These are phyloP conservation scores for Strix occidentalis DNA, from an alignment of 2,797 vertebrate species.

Conservation along the genomic window DNA sequence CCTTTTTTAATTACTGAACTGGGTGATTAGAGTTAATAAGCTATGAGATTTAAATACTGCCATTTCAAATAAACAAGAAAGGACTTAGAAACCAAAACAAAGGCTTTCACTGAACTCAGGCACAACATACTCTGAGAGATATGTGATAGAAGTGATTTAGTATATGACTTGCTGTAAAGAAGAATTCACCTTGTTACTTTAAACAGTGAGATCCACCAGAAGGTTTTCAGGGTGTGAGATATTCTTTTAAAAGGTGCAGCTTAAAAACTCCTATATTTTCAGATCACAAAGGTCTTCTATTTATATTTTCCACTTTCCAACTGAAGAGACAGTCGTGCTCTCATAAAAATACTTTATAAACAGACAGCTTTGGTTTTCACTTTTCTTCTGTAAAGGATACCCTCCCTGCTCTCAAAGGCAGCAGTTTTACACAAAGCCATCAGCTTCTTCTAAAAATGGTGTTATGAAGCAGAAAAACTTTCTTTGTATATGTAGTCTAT, in stretches of 20 bases:
- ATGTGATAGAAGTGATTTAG: not conserved
- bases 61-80: slow-evolving; percentile 66
- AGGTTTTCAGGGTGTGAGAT: not conserved
- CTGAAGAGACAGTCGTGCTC: not conserved
- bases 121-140: not conserved
- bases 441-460: not conserved
- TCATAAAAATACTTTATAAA: slow-evolving; percentile 41
- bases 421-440: not conserved
- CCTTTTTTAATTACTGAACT: slow-evolving; percentile 64
- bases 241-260: not conserved
- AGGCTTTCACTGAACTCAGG: slow-evolving; percentile 13
- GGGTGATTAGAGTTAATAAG: slow-evolving; percentile 64
- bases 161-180: not conserved
- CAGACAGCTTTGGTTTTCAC: not conserved
- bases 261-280: slow-evolving; percentile 25
- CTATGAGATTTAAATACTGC: slow-evolving; percentile 57
- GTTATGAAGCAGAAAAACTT: not conserved
- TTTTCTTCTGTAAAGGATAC: not conserved
- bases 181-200: not conserved
- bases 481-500: not conserved
- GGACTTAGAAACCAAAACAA: slow-evolving; percentile 36
- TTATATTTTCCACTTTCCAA: slow-evolving; percentile 11
- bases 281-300: not conserved
- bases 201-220: not conserved
- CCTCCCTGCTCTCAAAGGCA: not conserved